Evolutionary conservation across 2,113 vertebrate genomes (phyloP), one percentile per base, ranked within the genome.

Genomic region (Heterotis niloticus): DNA sequence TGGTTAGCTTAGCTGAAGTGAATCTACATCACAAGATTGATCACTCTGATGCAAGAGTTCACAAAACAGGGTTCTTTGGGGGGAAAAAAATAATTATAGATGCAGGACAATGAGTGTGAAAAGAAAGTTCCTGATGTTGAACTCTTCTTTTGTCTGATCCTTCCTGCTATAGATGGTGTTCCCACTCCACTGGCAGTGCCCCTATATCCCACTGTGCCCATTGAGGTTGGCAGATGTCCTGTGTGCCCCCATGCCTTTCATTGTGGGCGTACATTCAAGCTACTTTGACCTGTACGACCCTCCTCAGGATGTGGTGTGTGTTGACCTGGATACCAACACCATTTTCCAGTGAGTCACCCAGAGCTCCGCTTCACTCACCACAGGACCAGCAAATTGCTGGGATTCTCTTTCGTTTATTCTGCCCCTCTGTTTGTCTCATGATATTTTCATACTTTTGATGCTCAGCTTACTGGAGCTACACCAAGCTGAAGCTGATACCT

Each of bases 131-230:
- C 18, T 71, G 69, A 18, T 71, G 71, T 16, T 72, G n/a, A 44
- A 29, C 56, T 70, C 23, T 20, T 17, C 17, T 66, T 23, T 23
- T 72, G 59, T 18, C 18, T 24, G 0, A 20, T 24, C 54, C 34
- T 76, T 70, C 57, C 85, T 26, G 70, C 79, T 76, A 10, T 88
- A 98, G 97, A 96, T 99, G 94, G 95, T 92, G 75, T 99, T 99
- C 89, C 97, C 97, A 0, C 89, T 98, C 85, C 93, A 93, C 70
- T 99, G 97, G 97, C 93, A 93, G 81, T 98, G 97, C 65, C 96
- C 97, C 62, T 99, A 99, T 89, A 98, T 99, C 89, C 97, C 97
- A 0, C 91, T 98, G 86, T 98, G 97, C 85, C 97, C 97, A 0
- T 94, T 99, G 87, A 92, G 94, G 82, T 91, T 98, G 92, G 95